Base-by-base conservation (phyloP, 2,113 vertebrate genomes). In the Cyprinodon variegatus region DNA sequence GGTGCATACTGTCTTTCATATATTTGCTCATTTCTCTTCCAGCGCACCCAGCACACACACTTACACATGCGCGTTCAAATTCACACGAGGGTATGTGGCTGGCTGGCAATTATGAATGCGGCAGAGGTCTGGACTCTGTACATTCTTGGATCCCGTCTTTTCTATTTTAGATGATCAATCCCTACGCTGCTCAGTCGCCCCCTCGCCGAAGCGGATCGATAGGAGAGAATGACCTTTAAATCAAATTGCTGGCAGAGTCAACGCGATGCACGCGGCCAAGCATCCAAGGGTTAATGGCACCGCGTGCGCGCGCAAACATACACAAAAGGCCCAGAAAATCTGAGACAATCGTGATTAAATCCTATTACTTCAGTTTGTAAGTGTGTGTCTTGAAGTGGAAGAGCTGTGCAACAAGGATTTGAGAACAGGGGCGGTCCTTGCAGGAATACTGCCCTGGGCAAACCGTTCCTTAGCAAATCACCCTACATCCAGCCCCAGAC, bases 151-250 rank as follows among this genome's bases (percentile, higher is more conserved):
- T 79, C 83, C 84, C 89, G 90, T 92, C 91, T 93, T 86, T 90
- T 89, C 90, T 90, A 90, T 92, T 93, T 92, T 89, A 89, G 91
- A 91, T 93, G 91, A 94, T 94, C 93, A 94, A 93, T 94, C 88
- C 91, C 85, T 89, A 74, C 86, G 87, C 91, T 85, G 48, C 80
- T 83, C 89, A 88, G 82, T 90, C 85, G 88, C 88, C 88, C 92
- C 90, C 91, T 89, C 90, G 89, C 93, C 88, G 89, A 91, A 93
- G 90, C 87, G 81, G 92, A 94, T 94, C 94, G 90, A 94, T 94
- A 90, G 85, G 84, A 93, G 91, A 93, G 93, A 93, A 93, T 93
- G 92, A 94, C 94, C 94, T 94, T 94, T 93, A 93, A 94, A 93
- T 94, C 92, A 94, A 93, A 94, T 94, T 92, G 93, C 92, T 92